Evolutionary conservation across 1,140 invertebrate species (phyloP).

Genomic region (Grapholita molesta): DNA sequence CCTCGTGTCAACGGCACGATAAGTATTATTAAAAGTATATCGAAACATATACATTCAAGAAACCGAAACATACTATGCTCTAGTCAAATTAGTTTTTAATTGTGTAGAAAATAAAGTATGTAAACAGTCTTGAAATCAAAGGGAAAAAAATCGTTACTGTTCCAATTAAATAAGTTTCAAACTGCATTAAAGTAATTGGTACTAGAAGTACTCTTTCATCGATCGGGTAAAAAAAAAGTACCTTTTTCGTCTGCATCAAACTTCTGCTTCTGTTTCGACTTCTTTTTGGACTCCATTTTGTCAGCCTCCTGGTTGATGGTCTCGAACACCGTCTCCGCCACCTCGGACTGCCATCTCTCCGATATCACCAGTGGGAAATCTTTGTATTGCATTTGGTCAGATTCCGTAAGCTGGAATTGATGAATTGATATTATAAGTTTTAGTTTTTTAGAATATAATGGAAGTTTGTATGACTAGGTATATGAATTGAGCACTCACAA

Average conservation of each 20-base stretch:
- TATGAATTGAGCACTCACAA: too few relatives aligned
- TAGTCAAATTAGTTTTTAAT: too few relatives aligned
- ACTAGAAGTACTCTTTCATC: too few relatives aligned
- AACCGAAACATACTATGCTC: too few relatives aligned
- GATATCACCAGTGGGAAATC: conserved; percentile 99
- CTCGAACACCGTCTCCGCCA: conserved; percentile 99
- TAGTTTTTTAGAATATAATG: neutral
- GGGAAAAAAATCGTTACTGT: too few relatives aligned
- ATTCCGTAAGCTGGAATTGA: conserved; percentile 88
- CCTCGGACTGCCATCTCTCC: conserved; percentile 99
- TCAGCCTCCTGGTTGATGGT: conserved; percentile 98
- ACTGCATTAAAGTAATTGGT: too few relatives aligned
- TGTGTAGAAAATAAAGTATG: too few relatives aligned
- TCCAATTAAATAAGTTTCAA: too few relatives aligned
- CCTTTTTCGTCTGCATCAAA: conserved; percentile 98
- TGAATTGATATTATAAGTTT: conserved; percentile 16
- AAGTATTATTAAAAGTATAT: too few relatives aligned
- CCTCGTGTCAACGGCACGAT: too few relatives aligned
- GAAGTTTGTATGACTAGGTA: neutral
- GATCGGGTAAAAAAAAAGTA: conserved; percentile 52
- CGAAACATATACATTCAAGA: too few relatives aligned
- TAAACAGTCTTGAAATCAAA: too few relatives aligned
- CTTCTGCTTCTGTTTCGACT: conserved; percentile 95
- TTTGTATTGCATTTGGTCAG: conserved; percentile 99
- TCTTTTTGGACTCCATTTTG: conserved; percentile 96